Base-by-base conservation (phyloP, 2,113 vertebrate genomes). In the Chloropsis hardwickii region DNA sequence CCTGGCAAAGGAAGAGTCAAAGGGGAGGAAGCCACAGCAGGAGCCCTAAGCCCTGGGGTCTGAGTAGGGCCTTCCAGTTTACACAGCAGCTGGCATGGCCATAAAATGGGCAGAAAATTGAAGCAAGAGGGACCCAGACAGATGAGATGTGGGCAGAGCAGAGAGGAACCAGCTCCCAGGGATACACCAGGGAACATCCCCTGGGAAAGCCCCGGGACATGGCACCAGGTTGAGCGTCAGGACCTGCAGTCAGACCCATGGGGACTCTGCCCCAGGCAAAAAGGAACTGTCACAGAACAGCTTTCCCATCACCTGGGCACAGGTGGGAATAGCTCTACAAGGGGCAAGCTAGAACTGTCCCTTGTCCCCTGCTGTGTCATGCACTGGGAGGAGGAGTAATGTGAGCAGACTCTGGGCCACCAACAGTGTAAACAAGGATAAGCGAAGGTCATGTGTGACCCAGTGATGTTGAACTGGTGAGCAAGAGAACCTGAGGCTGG, bases 241-340 rank as follows among this genome's bases (percentile, higher is more conserved):
- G 5, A 54, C 15, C 56, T 42, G 74, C 37, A 14, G 2, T 13
- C 3, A 0, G 45, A 51, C 10, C 51, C 14, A 5, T 3, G 23
- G 50, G 23, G 19, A 48, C 44, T 53, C 69, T 60, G 51, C 25
- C 51, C 44, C 66, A 67, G 25, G 24, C 40, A 47, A 42, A 47
- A 0, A 0, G 57, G 22, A 42, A 11, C 54, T 42, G 64, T 9
- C 80, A 31, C 0, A 0, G 10, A 60, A 47, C 51, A 57, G 86
- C 73, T 48, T 33, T 53, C 56, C 7, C 31, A 10, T 45, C 79
- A 11, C 48, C n/a, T 19, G 24, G 40, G 39, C 64, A 53, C 11
- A 29, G 16, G 40, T 6, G 20, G 57, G 21, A 62, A 66, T 2
- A 47, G n/a, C 31, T 37, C 40, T 20, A 14, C 33, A 29, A 45